A percentile compares a stretch with the other conserved stretches of the same genome.
Conservation (phyloP, 2,888 invertebrate species). For the Galerucella calmariensis region DNA sequence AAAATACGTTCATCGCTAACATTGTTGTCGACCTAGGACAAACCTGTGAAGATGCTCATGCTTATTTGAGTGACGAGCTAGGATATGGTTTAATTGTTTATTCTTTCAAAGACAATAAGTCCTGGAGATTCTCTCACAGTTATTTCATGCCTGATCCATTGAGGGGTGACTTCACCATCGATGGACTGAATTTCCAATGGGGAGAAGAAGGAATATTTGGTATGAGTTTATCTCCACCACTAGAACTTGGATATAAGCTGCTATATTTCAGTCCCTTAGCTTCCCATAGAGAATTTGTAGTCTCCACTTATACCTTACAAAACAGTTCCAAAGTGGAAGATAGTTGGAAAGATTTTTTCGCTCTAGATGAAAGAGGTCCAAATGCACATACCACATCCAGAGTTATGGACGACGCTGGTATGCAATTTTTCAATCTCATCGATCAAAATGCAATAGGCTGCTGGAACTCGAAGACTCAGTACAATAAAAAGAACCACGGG, state of each 20-base stretch:
- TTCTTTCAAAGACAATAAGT: slow-evolving; percentile 79
- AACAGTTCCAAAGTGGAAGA: slow-evolving; percentile 75
- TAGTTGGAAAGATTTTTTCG: slow-evolving; percentile 78
- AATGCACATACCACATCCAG: slow-evolving; percentile 79
- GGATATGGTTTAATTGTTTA: slow-evolving; percentile 85
- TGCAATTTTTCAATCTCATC: slow-evolving; percentile 81
- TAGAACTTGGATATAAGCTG: slow-evolving; percentile 75
- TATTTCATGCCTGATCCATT: slow-evolving; percentile 86
- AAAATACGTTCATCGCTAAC: slow-evolving; percentile 86
- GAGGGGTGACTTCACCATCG: slow-evolving; percentile 81
- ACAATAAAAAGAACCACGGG: slow-evolving; percentile 74
- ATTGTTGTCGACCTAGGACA: slow-evolving; percentile 75
- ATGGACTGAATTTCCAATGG: slow-evolving; percentile 88
- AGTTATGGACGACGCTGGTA: slow-evolving; percentile 79
- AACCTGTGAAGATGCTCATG: slow-evolving; percentile 50
- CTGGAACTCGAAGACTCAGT: slow-evolving; percentile 76
- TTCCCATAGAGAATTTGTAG: slow-evolving; percentile 81
- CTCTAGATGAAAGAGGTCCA: slow-evolving; percentile 74
- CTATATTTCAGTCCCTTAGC: slow-evolving; percentile 84
- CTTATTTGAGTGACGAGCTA: slow-evolving; percentile 75
- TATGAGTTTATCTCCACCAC: slow-evolving; percentile 76
- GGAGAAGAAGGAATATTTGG: slow-evolving; percentile 79
- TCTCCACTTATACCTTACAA: slow-evolving; percentile 79
- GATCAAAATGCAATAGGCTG: slow-evolving; percentile 87
- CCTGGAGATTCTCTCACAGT: slow-evolving; percentile 83